A percentile compares a stretch with the other conserved stretches of the same genome.
Evolutionary conservation across 1,140 invertebrate genomes (phyloP).

Genomic region (Helicorthomorpha holstii): DNA sequence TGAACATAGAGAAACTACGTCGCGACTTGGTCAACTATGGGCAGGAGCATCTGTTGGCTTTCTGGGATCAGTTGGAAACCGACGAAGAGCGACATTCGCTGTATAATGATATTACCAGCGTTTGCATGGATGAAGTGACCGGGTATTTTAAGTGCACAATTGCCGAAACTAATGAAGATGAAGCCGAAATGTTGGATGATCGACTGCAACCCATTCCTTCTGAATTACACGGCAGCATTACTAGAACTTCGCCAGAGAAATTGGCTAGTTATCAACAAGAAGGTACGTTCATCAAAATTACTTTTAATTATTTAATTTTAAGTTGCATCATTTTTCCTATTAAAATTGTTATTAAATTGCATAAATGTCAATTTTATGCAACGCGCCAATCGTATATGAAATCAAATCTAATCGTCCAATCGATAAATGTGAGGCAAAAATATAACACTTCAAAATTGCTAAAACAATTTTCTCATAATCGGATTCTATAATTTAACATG

Average conservation of each 20-base stretch:
- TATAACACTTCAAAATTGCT: too few relatives aligned
- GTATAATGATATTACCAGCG: constrained; percentile 25
- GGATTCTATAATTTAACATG: too few relatives aligned
- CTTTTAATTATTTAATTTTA: neutral
- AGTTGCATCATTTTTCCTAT: too few relatives aligned
- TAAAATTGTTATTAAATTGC: too few relatives aligned
- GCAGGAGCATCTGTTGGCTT: constrained; percentile 72
- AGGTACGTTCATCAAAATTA: constrained; percentile 23
- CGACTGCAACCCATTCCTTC: constrained; percentile 64
- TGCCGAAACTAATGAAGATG: constrained; percentile 35
- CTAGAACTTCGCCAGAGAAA: constrained; percentile 35
- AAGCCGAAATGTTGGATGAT: constrained; percentile 44
- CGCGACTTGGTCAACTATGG: constrained; percentile 24
- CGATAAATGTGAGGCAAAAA: too few relatives aligned
- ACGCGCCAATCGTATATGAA: too few relatives aligned
- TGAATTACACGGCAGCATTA: constrained; percentile 49
- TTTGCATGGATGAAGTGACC: constrained; percentile 44
- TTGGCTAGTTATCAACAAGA: constrained; percentile 44
- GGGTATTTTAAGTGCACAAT: constrained; percentile 45
- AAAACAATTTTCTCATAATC: too few relatives aligned
- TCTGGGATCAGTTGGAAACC: constrained; percentile 53
- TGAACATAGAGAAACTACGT: constrained; percentile 24
- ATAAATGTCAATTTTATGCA: too few relatives aligned
- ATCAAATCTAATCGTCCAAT: too few relatives aligned
- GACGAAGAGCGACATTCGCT: constrained; percentile 34